Base-by-base conservation (phyloP, 2,113 vertebrate species). In the Salminus brasiliensis region DNA sequence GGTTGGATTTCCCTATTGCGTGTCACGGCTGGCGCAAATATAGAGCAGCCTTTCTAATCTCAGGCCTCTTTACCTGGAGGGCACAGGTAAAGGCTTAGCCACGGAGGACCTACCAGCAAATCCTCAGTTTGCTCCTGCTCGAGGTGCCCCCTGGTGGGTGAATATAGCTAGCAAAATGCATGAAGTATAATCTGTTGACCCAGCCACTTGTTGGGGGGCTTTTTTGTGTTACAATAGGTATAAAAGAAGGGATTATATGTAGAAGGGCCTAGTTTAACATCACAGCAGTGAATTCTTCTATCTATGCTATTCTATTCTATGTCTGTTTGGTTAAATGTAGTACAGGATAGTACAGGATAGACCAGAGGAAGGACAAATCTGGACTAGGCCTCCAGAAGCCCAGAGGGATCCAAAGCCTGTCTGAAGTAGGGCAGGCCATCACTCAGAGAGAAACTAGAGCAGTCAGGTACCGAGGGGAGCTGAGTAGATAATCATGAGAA, bases 61-160 rank as follows among this genome's bases (percentile, higher is more conserved):
- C 86, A 81, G 76, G 76, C 76, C 87, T 86, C 78, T 82, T 88
- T 83, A 87, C 87, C 85, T 83, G 23, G 30, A 68, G 88, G 87
- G 85, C 84, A 88, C 80, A 84, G 85, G 83, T 89, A 91, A 93
- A 91, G 85, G 87, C 86, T 92, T 92, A 82, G 89, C 52, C 87
- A 92, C 90, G 75, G 47, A 12, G 47, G 87, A 85, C 85, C 85
- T 73, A 71, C 82, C 81, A 88, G 87, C 88, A 92, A 91, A 88
- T 91, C 86, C 74, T 83, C 60, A 13, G 86, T 82, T 74, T 23
- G 30, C 10, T 30, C 30, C 36, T 55, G 3, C 62, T 72, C 43
- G n/a, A 43, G 55, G 41, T 49, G 74, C 74, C 83, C 62, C 47
- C 79, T 81, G 47, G 63, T 53, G 83, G 63, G 8, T 41, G 49